Percentiles rank a stretch among this genome's conserved stretches.
Evolutionary conservation across 30 jellyfish, hydroid and myxozoan species (phyloP).

Genomic region (Sanderia malayensis): DNA sequence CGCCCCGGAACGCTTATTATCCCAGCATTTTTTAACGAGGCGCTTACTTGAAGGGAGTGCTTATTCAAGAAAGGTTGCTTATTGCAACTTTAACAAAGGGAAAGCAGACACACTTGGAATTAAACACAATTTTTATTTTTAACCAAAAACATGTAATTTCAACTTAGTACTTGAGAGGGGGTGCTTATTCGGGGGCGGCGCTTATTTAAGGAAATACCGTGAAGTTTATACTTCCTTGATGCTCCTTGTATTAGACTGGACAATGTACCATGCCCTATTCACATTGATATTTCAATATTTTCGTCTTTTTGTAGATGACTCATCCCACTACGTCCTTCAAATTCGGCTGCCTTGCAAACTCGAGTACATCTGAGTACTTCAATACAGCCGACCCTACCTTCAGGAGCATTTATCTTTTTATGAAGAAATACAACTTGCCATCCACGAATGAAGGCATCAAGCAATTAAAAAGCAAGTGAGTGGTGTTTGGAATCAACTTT

Average conservation of each 20-base stretch:
- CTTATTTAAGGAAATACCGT: too few relatives aligned
- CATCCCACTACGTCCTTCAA: slow-evolving; percentile 48
- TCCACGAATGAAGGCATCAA: slow-evolving; percentile 35
- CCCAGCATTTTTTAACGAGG: too few relatives aligned
- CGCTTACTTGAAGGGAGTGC: neutral
- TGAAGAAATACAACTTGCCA: slow-evolving; percentile 43
- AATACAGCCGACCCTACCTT: slow-evolving; percentile 19
- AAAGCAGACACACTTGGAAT: too few relatives aligned
- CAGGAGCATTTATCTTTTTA: slow-evolving; percentile 36
- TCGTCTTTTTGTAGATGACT: slow-evolving; percentile 19
- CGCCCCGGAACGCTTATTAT: too few relatives aligned
- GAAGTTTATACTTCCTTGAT: too few relatives aligned
- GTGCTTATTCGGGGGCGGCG: too few relatives aligned
- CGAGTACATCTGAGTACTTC: slow-evolving; percentile 32
- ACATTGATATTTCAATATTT: too few relatives aligned
- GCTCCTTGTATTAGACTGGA: too few relatives aligned
- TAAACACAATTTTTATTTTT: too few relatives aligned
- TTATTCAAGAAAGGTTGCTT: neutral
- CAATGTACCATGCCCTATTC: neutral
- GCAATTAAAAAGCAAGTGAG: slow-evolving; percentile 40
- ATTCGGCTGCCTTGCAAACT: slow-evolving; percentile 44
- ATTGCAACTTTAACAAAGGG: too few relatives aligned
- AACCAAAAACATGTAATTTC: too few relatives aligned
- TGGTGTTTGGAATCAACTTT: neutral
- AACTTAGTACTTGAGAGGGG: too few relatives aligned